These are phyloP conservation scores for Drosophila auraria DNA, from an alignment of 1,140 invertebrate genomes.

Conservation along the genomic window DNA sequence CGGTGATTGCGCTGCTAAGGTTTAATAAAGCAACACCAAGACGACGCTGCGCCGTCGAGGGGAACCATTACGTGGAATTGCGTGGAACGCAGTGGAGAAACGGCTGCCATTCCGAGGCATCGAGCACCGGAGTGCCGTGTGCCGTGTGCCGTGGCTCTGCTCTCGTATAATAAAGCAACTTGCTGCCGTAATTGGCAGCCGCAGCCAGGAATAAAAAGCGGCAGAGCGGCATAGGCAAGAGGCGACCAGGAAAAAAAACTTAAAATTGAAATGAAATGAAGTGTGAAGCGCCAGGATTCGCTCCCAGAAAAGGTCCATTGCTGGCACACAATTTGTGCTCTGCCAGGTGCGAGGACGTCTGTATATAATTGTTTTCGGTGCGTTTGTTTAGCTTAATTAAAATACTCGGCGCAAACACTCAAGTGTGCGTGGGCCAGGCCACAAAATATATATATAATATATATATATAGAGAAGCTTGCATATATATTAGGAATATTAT, in stretches of 20 bases:
- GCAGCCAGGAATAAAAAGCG: slow-evolving; percentile 42
- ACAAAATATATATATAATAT: slow-evolving; percentile 56
- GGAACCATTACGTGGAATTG: slow-evolving; percentile 45
- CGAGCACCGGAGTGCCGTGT: neutral
- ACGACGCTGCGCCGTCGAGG: slow-evolving; percentile 50
- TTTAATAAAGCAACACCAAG: slow-evolving; percentile 79
- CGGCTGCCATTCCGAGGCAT: slow-evolving; percentile 56
- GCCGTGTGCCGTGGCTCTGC: neutral
- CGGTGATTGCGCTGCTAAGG: slow-evolving; percentile 72
- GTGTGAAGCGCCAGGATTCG: slow-evolving; percentile 56
- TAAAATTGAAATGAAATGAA: slow-evolving; percentile 76
- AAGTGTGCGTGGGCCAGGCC: slow-evolving; percentile 23
- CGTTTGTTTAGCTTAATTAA: slow-evolving; percentile 77
- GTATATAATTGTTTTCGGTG: slow-evolving; percentile 47
- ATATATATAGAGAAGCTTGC: slow-evolving; percentile 18
- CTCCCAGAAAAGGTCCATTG: slow-evolving; percentile 16
- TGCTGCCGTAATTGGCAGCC: slow-evolving; percentile 72
- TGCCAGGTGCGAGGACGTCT: slow-evolving; percentile 9
- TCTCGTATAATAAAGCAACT: slow-evolving; percentile 76
- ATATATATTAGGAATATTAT: slow-evolving; percentile 16
- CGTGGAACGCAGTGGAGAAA: slow-evolving; percentile 35
- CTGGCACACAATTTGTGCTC: neutral
- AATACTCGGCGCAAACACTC: slow-evolving; percentile 60
- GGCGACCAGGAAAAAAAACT: slow-evolving; percentile 33
- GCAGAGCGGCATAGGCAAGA: slow-evolving; percentile 45